Evolutionary conservation across 2,113 vertebrate species (phyloP).

Genomic region (Colinus virginianus): DNA sequence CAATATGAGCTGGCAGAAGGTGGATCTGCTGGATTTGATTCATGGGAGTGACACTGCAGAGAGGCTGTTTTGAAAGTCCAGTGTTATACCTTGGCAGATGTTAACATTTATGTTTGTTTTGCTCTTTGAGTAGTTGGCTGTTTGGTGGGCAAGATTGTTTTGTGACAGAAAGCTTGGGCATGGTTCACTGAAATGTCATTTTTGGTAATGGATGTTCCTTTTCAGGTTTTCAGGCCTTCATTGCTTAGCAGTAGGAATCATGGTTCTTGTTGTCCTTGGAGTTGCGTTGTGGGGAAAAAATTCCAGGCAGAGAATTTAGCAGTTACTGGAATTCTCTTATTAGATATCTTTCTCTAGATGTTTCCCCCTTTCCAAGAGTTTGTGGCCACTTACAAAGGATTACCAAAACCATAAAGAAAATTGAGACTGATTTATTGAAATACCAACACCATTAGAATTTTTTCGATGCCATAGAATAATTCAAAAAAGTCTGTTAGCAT

Average conservation of each 20-base stretch:
- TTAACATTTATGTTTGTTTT: neutral
- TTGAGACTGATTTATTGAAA: neutral
- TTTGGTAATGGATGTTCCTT: neutral
- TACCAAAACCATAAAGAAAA: neutral
- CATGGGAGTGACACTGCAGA: neutral
- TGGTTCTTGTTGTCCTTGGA: constrained; percentile 47
- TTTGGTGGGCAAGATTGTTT: neutral
- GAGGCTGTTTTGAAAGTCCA: neutral
- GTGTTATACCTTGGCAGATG: neutral
- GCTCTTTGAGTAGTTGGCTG: neutral
- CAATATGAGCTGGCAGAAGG: neutral
- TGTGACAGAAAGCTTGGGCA: neutral
- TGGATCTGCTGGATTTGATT: neutral
- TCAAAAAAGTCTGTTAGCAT: neutral
- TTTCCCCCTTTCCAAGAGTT: neutral
- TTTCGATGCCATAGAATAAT: neutral
- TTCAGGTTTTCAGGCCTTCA: neutral
- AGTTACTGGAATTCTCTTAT: constrained; percentile 40
- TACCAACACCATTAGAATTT: neutral
- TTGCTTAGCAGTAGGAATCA: neutral
- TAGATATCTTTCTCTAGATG: neutral
- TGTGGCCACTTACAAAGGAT: neutral
- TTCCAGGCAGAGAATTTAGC: neutral
- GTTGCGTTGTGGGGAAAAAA: neutral
- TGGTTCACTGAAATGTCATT: neutral